Evolutionary conservation across 2,888 invertebrate genomes (phyloP), one percentile per base, ranked within the genome.

Genomic region (Bibio marci): DNA sequence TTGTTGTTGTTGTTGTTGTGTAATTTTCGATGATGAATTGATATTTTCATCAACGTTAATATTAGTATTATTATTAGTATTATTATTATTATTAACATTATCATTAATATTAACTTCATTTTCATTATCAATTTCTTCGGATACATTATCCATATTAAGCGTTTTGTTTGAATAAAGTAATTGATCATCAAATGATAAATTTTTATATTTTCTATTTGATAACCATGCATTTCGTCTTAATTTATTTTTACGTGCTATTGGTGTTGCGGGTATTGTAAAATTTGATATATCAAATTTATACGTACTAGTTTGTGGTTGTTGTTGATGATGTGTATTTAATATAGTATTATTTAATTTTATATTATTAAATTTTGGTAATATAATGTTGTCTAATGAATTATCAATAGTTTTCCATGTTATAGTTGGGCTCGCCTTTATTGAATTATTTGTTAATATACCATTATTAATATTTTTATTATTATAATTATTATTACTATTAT

Each of bases 161-260:
- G n/a, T n/a, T n/a, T n/a, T n/a, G n/a, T n/a, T n/a, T n/a, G n/a
- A n/a, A n/a, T n/a, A n/a, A n/a, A n/a, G n/a, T 7, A n/a, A 4
- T 15, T 28, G 30, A 8, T 37, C 30, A 10, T 10, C 14, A 3
- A 3, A 14, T 15, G 17, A 25, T 10, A 25, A 26, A 14, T 15
- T 6, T 2, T 46, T 46, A 13, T 46, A 41, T 10, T 44, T 44
- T 12, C 44, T 43, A 33, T 50, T 67, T 2, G 68, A 65, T 2
- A 69, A 53, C 69, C 69, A 70, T 8, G 69, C 69, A 41, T 67
- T 67, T 44, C 64, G 66, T 45, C 68, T 61, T 45, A 70, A 51
- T 46, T 68, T 69, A 43, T 67, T 69, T 47, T 65, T 68, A 6
- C 68, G 55, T 4, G 70, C 70, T 40, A 70, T 70, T 2, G 69